phyloP scores from a whole-genome alignment of 2,797 vertebrate genomes.

The Gadopsis marmoratus region DNA sequence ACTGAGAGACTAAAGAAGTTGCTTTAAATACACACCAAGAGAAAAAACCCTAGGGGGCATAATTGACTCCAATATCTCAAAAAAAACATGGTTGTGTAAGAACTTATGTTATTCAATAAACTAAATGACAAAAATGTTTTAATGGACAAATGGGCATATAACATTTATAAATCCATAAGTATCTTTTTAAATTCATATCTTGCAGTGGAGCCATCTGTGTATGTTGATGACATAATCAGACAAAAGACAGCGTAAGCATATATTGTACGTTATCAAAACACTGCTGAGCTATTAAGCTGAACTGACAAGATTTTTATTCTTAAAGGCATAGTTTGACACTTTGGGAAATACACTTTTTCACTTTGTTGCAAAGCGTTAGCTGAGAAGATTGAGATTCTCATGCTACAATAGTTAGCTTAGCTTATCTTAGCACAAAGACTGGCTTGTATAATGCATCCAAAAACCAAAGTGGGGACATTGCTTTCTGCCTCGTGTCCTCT shows the following conservation, averaged over 20 bases:
- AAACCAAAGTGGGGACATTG: neutral
- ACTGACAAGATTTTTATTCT: neutral
- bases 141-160: neutral
- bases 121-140: neutral
- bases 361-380: neutral
- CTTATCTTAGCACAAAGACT: neutral
- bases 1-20: neutral
- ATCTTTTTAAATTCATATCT: neutral
- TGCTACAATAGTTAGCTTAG: neutral
- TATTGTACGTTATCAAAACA: neutral
- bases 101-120: neutral
- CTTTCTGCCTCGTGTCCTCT: neutral
- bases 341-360: no score
- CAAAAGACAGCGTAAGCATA: neutral
- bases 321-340: neutral
- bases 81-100: neutral
- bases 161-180: neutral
- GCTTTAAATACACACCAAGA: conserved; percentile 15
- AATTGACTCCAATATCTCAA: neutral
- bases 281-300: neutral
- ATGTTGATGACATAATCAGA: neutral
- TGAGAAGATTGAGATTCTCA: neutral
- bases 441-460: neutral
- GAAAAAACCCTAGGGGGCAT: neutral
- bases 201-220: neutral